A percentile compares a stretch with the other conserved stretches of the same genome.
These are phyloP conservation scores for Chaetorhynchus papuensis DNA, from an alignment of 2,113 vertebrate genomes.

Conservation along the genomic window DNA sequence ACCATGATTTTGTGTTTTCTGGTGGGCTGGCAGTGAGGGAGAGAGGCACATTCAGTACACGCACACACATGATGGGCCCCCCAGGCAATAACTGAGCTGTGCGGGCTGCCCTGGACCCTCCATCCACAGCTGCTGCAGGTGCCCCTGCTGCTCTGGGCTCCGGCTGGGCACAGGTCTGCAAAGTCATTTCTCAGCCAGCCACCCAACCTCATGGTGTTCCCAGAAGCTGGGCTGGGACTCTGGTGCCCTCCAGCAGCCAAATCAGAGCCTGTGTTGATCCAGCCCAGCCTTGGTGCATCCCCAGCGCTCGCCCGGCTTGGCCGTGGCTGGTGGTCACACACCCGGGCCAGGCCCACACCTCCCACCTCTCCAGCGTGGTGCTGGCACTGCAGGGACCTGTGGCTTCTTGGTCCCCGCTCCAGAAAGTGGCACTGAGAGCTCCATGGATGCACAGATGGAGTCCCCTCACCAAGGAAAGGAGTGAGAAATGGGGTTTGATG, in stretches of 20 bases:
- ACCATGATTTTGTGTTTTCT: not conserved
- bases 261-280: not conserved
- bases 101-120: not conserved
- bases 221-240: not conserved
- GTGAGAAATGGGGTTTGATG: not conserved
- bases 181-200: not conserved
- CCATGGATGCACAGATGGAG: rapidly evolving
- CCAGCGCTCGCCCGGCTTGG: rapidly evolving
- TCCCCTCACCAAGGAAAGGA: not conserved
- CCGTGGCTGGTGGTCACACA: not conserved
- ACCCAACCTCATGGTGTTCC: not conserved
- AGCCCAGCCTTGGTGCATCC: too few relatives aligned
- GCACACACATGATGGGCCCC: too few relatives aligned
- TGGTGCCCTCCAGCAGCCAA: not conserved
- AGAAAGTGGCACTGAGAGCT: not conserved
- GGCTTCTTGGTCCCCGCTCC: not conserved
- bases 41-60: not conserved
- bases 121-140: not conserved
- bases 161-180: not conserved
- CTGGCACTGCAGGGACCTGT: not conserved
- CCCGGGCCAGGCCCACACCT: rapidly evolving
- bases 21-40: not conserved
- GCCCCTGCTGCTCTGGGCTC: rapidly evolving
- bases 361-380: not conserved
- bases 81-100: too few relatives aligned